Percentiles rank a stretch among this genome's conserved stretches.
phyloP scores from a whole-genome alignment of 2,888 invertebrate species.

The Dromius quadrimaculatus region DNA sequence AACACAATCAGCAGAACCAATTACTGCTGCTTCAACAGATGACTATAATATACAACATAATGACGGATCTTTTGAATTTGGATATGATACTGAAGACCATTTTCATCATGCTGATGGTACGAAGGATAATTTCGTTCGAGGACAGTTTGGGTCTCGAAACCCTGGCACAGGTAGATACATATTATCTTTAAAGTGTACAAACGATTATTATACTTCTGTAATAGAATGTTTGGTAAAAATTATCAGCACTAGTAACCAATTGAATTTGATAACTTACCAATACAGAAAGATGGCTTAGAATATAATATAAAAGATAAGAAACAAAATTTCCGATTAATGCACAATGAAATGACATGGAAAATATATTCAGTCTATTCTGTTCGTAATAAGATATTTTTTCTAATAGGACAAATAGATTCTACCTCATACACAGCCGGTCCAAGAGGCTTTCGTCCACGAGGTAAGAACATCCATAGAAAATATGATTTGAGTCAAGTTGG shows the following conservation, averaged over 20 bases:
- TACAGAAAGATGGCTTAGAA: too few species aligned
- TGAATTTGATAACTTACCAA: too few species aligned
- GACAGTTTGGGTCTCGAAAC: conserved; percentile 79
- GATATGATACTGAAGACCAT: conserved; percentile 78
- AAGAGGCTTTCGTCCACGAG: conserved; percentile 82
- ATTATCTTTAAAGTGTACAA: neutral
- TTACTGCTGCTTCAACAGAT: conserved; percentile 60
- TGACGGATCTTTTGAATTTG: conserved; percentile 83
- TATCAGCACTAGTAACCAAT: too few species aligned
- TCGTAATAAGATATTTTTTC: too few species aligned
- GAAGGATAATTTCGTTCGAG: conserved; percentile 76
- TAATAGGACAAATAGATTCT: conserved; percentile 40
- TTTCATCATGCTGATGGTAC: conserved; percentile 79
- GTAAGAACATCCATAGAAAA: conserved; percentile 80
- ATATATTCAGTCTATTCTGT: too few species aligned
- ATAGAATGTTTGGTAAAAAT: too few species aligned
- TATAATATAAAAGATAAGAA: too few species aligned
- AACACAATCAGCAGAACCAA: conserved; percentile 60
- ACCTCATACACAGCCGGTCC: conserved; percentile 80
- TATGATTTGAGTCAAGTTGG: conserved; percentile 77
- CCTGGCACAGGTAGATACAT: conserved; percentile 72
- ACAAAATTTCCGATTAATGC: too few species aligned
- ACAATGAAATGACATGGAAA: too few species aligned
- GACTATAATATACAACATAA: conserved; percentile 70
- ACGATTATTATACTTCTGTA: too few species aligned